Evolutionary conservation across 1,140 invertebrate genomes (phyloP).

Genomic region (Conopomorpha cramerella): DNA sequence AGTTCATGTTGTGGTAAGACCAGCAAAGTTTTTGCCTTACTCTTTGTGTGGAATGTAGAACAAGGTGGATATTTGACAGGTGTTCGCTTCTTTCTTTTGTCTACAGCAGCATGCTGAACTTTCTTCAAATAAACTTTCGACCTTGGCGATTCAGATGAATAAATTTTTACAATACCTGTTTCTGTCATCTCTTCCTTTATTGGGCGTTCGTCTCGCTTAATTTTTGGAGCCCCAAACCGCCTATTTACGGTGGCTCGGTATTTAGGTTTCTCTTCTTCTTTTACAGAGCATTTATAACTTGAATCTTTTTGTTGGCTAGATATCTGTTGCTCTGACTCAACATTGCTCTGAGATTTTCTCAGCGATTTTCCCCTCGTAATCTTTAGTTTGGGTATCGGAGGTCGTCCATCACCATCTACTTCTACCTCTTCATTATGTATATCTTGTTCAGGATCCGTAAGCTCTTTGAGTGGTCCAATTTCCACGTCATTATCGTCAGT

Average conservation of each 20-base stretch:
- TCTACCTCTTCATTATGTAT: slow-evolving; percentile 32
- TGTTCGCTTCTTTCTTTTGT: slow-evolving; percentile 71
- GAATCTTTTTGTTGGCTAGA: slow-evolving; percentile 20
- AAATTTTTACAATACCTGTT: slow-evolving; percentile 68
- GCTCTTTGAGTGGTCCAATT: slow-evolving; percentile 48
- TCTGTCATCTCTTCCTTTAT: slow-evolving; percentile 68
- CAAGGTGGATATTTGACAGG: slow-evolving; percentile 81
- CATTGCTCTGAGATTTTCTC: slow-evolving; percentile 51
- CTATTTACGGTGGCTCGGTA: slow-evolving; percentile 58
- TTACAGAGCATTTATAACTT: slow-evolving; percentile 38
- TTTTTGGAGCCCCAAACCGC: slow-evolving; percentile 57
- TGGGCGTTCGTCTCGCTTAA: slow-evolving; percentile 62
- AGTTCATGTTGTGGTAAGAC: slow-evolving; percentile 83
- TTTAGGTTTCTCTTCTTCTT: slow-evolving; percentile 25
- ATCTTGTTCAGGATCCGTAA: slow-evolving; percentile 37
- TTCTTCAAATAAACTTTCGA: slow-evolving; percentile 80
- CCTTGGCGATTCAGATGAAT: slow-evolving; percentile 64
- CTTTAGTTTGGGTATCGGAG: slow-evolving; percentile 54
- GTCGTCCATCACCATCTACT: slow-evolving; percentile 32
- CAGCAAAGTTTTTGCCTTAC: slow-evolving; percentile 77
- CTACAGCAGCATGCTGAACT: slow-evolving; percentile 63
- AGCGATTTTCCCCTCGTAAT: slow-evolving; percentile 52
- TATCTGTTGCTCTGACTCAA: slow-evolving; percentile 20
- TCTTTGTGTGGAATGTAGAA: slow-evolving; percentile 79
- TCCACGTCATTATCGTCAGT: slow-evolving; percentile 48